phyloP scores from a whole-genome alignment of 2,888 invertebrate species.

The Lypha dubia region DNA sequence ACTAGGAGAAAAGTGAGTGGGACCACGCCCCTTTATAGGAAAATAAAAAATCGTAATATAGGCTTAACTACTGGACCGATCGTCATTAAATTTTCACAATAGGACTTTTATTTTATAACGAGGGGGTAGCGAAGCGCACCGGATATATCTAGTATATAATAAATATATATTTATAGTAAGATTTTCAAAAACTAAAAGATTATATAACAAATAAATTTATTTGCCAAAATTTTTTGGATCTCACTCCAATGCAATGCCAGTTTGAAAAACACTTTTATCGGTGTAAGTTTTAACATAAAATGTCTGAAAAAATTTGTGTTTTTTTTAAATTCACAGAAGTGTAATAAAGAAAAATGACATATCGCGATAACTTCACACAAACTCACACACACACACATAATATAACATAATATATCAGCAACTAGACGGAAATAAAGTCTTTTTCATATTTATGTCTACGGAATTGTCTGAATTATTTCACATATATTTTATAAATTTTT shows the following conservation, averaged over 20 bases:
- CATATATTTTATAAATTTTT: not conserved
- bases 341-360: constrained; percentile 33
- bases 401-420: constrained; percentile 3
- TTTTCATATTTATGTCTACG: constrained; percentile 24
- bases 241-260: not conserved
- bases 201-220: too few relatives aligned
- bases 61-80: too few relatives aligned
- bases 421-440: constrained; percentile 32
- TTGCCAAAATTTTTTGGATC: not conserved
- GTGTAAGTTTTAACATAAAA: constrained; percentile 46
- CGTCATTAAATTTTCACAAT: too few relatives aligned
- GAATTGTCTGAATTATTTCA: constrained; percentile 32
- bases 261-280: not conserved
- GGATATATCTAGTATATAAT: too few relatives aligned
- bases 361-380: constrained; percentile 7
- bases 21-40: too few relatives aligned
- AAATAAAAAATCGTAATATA: too few relatives aligned
- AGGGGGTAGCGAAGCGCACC: too few relatives aligned
- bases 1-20: too few relatives aligned
- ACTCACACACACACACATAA: constrained; percentile 4
- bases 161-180: too few relatives aligned
- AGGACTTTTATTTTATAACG: too few relatives aligned
- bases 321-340: constrained; percentile 1
- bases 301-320: constrained; percentile 41
- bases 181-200: too few relatives aligned